Evolutionary conservation across 2,888 invertebrate species (phyloP), one percentile per base, ranked within the genome.

Genomic region (Cheilosia variabilis): DNA sequence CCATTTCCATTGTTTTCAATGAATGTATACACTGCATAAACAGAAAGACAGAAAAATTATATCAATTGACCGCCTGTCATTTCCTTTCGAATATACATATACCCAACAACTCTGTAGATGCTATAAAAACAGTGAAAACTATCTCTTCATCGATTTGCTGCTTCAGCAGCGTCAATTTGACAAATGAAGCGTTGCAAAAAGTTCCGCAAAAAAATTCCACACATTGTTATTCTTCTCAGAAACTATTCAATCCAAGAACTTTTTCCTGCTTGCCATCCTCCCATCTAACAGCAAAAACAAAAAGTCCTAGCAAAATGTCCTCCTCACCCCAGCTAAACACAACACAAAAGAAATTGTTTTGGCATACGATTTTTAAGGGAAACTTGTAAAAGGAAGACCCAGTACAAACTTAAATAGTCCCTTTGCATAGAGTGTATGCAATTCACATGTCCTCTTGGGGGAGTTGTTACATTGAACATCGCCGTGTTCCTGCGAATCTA

Each of bases 131-230:
- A 34, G 50, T 45, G 17, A 15, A n/a, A 63, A 4, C 34, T n/a
- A 10, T 50, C 50, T 50, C 27, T 31, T 37, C 65, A 65, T 50
- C 50, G 65, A 65, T 50, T 50, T 47, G 50, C 65, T 50, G 50
- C 37, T 37, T 37, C 37, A 37, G 65, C 50, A 65, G 65, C 31
- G 47, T 50, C 65, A 65, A 65, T 65, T 65, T 65, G 65, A 65
- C 65, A 65, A 65, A 65, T 65, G 65, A 65, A 65, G 65, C 65
- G 65, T 65, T 65, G 22, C 50, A 34, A 65, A 65, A 65, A 65
- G 65, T 65, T 65, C 37, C 65, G 34, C 50, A 50, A 13, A 65
- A 65, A 50, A 65, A 37, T 65, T 19, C 45, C 45, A 52, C 50
- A 19, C 65, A 52, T 52, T 65, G 65, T 65, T 65, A 52, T 65